Conservation (phyloP, 1,140 invertebrate species). For the Nephotettix cincticeps region DNA sequence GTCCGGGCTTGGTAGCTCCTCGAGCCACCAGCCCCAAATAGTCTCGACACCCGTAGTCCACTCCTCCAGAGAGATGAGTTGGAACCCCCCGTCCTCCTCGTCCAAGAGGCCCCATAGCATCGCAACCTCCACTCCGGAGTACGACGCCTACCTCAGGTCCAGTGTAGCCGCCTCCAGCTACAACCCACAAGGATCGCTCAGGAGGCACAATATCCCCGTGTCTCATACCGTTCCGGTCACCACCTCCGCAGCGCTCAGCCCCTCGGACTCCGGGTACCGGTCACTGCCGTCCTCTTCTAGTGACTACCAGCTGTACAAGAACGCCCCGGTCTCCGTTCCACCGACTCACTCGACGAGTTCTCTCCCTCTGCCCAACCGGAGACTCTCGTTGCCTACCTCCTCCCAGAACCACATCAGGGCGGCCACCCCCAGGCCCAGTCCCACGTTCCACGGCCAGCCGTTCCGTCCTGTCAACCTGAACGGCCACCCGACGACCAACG, state of each 20-base stretch:
- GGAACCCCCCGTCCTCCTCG: conserved; percentile 36
- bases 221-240: conserved; percentile 19
- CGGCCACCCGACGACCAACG: conserved; percentile 47
- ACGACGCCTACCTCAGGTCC: conserved; percentile 46
- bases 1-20: conserved; percentile 17
- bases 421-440: conserved; percentile 54
- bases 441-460: conserved; percentile 61
- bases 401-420: conserved; percentile 40
- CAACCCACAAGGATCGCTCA: background rate
- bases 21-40: conserved; percentile 33
- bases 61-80: conserved; percentile 16
- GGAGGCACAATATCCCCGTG: conserved; percentile 50
- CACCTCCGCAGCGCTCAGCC: conserved; percentile 44
- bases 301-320: conserved; percentile 60
- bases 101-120: conserved; percentile 49
- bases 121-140: conserved; percentile 47
- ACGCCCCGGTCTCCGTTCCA: conserved; percentile 54
- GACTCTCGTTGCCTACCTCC: conserved; percentile 48
- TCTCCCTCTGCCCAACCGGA: conserved; percentile 34
- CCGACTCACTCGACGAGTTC: conserved; percentile 42
- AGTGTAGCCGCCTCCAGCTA: conserved; percentile 43
- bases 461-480: conserved; percentile 52
- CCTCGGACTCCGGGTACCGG: conserved; percentile 55
- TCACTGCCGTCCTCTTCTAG: conserved; percentile 58
- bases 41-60: conserved; percentile 34